These are phyloP conservation scores for Rattus rattus DNA, from an alignment of 2,113 vertebrate species.

Conservation along the genomic window DNA sequence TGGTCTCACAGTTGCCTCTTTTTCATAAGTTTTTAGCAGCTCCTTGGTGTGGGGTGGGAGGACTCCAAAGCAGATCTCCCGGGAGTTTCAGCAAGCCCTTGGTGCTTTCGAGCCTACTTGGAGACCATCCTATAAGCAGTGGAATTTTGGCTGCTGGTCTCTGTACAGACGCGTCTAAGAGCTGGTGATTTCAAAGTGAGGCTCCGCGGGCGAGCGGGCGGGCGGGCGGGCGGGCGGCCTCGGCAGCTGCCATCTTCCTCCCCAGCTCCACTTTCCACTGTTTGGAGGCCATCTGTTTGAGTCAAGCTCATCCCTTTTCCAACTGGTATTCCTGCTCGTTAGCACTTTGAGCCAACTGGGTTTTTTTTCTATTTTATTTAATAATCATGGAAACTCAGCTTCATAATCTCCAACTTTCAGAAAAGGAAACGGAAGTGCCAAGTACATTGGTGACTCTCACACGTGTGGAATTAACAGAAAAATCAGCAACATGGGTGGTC, in stretches of 20 bases:
- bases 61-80: background rate
- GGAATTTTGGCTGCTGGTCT: background rate
- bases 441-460: background rate
- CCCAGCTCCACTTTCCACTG: background rate
- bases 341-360: background rate
- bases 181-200: background rate
- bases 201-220: background rate
- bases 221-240: background rate
- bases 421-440: slow-evolving; percentile 25
- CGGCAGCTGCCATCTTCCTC: background rate
- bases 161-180: background rate
- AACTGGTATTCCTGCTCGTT: background rate
- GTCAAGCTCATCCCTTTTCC: background rate
- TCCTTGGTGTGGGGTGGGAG: background rate
- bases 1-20: background rate
- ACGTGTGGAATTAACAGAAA: background rate
- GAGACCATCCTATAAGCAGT: background rate
- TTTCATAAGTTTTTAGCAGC: background rate
- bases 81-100: background rate
- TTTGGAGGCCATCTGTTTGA: background rate
- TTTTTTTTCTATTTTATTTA: slow-evolving; percentile 1
- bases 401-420: background rate
- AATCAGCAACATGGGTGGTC: background rate
- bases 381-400: background rate
- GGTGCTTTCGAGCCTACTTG: slow-evolving; percentile 9